These are phyloP conservation scores for Cyprinus carpio DNA, from an alignment of 2,113 vertebrate species.

Conservation along the genomic window DNA sequence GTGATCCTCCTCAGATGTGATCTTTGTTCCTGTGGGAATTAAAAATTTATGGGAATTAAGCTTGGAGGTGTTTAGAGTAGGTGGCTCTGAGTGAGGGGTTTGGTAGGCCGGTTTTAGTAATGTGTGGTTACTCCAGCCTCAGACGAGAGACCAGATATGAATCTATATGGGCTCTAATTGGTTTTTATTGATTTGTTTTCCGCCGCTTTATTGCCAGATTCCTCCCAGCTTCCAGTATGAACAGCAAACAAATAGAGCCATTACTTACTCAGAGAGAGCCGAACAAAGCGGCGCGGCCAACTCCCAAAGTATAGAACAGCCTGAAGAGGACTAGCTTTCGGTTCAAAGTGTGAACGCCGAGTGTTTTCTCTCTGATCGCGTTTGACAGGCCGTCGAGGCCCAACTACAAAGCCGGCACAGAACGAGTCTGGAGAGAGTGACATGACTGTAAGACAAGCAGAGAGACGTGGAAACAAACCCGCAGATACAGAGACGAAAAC, in stretches of 20 bases:
- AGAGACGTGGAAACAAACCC: no score
- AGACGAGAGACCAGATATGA: slow-evolving; percentile 36
- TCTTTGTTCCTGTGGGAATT: slow-evolving; percentile 74
- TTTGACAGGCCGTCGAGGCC: background rate
- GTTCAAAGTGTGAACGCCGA: slow-evolving; percentile 18
- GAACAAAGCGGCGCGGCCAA: no score
- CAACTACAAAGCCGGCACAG: background rate
- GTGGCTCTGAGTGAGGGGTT: slow-evolving; percentile 63
- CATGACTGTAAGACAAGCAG: no score
- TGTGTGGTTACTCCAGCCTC: slow-evolving; percentile 56
- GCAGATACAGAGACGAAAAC: no score
- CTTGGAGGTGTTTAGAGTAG: slow-evolving; percentile 74
- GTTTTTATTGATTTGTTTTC: slow-evolving; percentile 55
- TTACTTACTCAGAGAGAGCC: slow-evolving; percentile 11
- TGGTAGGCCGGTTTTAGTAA: slow-evolving; percentile 66
- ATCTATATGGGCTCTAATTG: slow-evolving; percentile 51
- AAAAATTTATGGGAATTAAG: slow-evolving; percentile 73
- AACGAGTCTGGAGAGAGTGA: no score
- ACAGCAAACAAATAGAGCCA: slow-evolving; percentile 46
- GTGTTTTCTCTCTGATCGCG: slow-evolving; percentile 20
- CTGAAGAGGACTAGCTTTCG: slow-evolving; percentile 3
- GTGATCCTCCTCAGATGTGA: slow-evolving; percentile 75
- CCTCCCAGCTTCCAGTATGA: slow-evolving; percentile 34
- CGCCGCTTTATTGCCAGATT: slow-evolving; percentile 56
- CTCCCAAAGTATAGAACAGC: slow-evolving; percentile 16